Base-by-base conservation (phyloP, 2,888 invertebrate genomes). In the Synergus laeviventris region DNA sequence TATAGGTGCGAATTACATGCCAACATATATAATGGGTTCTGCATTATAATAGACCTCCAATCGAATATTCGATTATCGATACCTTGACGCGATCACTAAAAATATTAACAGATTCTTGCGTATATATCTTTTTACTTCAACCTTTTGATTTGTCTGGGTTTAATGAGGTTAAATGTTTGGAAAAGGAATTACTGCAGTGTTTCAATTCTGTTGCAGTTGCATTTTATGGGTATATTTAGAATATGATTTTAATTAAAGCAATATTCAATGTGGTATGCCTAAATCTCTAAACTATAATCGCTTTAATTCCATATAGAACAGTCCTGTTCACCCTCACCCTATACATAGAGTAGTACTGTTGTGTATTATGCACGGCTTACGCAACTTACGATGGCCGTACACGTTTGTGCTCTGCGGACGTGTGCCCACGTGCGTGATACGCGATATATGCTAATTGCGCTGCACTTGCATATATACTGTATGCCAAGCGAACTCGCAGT, bases 21-120 rank as follows among this genome's bases (percentile, higher is more conserved):
- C 66, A 70, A 70, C 66, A 70, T n/a, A n/a, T n/a, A n/a, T 70
- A 70, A 70, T 70, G 66, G 66, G 66, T 45, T 70, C 45, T 70
- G 31, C 45, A 70, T 70, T 36, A 70, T 45, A 70, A 70, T 70
- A 31, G 45, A 49, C 45, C 31, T 45, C 9, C 49, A 66, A 66
- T 66, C 42, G 16, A 42, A 66, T 66, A 70, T 70, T 45, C 49
- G 42, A 45, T 16, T 70, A 70, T 70, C 49, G 45, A 70, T 70
- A 31, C 8, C 66, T 49, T 70, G 66, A n/a, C 66, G 45, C 31
- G 31, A n/a, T 31, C 7, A 0, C 7, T 31, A 4, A 31, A 31
- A 31, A 31, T 31, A 31, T 31, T 31, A 31, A 31, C 7, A 31
- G 7, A 31, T 31, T 5, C 31, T 7, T 31, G 31, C 31, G 31